Base-by-base conservation (phyloP, 1,140 invertebrate genomes). In the Zaprionus tsacasi region DNA sequence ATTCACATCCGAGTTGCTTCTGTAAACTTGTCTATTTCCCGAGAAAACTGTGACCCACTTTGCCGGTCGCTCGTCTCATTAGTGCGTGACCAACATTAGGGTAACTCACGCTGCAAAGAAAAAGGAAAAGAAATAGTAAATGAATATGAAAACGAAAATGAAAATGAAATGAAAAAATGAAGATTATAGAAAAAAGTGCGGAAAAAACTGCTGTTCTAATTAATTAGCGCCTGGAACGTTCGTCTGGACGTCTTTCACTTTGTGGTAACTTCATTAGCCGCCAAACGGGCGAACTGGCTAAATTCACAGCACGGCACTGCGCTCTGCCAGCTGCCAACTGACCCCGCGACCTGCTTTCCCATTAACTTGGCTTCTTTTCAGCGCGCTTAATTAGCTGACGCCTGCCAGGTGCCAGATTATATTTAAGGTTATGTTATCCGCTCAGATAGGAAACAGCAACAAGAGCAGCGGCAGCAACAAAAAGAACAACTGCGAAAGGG, bases 221-320 rank as follows among this genome's bases (percentile, higher is more conserved):
- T 80, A 80, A 78, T 80, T 80, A 80, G 57, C 45, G 52, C 56
- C 64, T 59, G 58, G 33, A 40, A 64, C 67, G 36, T 30, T 55
- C 45, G 78, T 78, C 75, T 80, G 66, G 65, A 64, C 69, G 55
- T 59, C 70, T 77, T 79, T 79, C 74, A 79, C 74, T 79, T 77
- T 79, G 67, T 67, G 70, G 70, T 50, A 70, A 80, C 71, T 78
- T 75, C 61, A 58, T 80, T 78, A 80, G 65, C 43, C 45, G 33
- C 33, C 33, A 35, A 35, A 10, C 33, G 6, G 33, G 36, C 52
- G 43, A 56, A 33, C 36, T 3, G 25, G 50, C 45, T 56, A 50
- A 56, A 59, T 30, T 57, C 13, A 12, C 52, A 33, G n/a, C 33
- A 54, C n/a, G 38, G 27, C 27, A 30, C 27, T 30, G n/a, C 52